Percentiles rank a stretch among this genome's conserved stretches.
These are phyloP conservation scores for Plagiodera versicolora DNA, from an alignment of 2,888 invertebrate genomes.

Conservation along the genomic window DNA sequence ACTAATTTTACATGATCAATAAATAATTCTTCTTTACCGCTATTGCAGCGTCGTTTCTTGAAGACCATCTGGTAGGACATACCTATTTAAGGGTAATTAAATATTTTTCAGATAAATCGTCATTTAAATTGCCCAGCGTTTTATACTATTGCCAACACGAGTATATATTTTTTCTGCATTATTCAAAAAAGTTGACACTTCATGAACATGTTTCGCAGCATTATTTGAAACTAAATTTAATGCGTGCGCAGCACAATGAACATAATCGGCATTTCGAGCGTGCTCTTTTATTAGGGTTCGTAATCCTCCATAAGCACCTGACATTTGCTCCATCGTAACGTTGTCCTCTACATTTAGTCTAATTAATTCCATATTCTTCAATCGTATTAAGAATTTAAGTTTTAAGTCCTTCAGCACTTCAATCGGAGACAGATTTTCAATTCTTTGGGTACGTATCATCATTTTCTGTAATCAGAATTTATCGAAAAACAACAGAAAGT, in stretches of 20 bases:
- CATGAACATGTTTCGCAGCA: neutral
- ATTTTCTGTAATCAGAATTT: neutral
- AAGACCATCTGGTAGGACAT: conserved; percentile 12
- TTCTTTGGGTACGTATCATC: neutral
- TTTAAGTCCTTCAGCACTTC: conserved; percentile 1
- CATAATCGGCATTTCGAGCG: conserved; percentile 13
- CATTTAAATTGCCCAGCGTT: too few relatives aligned
- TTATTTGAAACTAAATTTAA: neutral
- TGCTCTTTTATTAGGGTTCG: conserved; percentile 5
- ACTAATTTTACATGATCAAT: conserved; percentile 10
- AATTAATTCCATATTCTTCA: too few relatives aligned
- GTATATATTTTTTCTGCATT: too few relatives aligned
- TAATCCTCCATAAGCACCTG: neutral
- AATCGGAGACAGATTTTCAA: conserved; percentile 9
- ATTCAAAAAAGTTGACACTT: conserved; percentile 7
- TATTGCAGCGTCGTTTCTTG: conserved; percentile 10
- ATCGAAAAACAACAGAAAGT: conserved; percentile 13
- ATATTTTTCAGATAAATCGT: too few relatives aligned
- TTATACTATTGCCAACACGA: too few relatives aligned
- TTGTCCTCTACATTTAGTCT: too few relatives aligned
- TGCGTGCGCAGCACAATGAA: conserved; percentile 7
- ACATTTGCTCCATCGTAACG: too few relatives aligned
- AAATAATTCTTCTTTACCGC: conserved; percentile 4
- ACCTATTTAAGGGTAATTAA: too few relatives aligned
- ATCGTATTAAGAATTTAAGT: too few relatives aligned